Evolutionary conservation across 1,140 invertebrate genomes (phyloP), one percentile per base, ranked within the genome.

Genomic region (Meteorus sp.): DNA sequence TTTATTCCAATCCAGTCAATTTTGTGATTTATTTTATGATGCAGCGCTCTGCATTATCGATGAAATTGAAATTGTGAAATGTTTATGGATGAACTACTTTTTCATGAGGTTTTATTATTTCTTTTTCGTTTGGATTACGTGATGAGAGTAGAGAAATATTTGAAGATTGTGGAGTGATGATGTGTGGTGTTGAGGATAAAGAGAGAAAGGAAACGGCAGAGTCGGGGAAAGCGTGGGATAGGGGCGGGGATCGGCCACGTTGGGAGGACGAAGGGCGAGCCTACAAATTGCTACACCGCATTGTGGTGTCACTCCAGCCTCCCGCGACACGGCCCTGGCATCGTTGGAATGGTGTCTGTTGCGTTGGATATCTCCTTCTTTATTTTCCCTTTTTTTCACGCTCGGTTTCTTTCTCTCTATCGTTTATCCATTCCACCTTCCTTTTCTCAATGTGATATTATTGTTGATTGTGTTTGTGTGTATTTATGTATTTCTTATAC

Each of bases 251-350:
- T n/a, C n/a, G n/a, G n/a, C n/a, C n/a, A n/a, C n/a, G 59, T 56
- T 65, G 65, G 66, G 69, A 64, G 68, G 68, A 66, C 72, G 74
- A 78, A 76, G 76, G 76, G 74, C 73, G 72, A 76, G 74, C 76
- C 77, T 80, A 80, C 78, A 80, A 80, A 80, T 80, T 80, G 78
- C 77, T 80, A 79, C 78, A 80, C 68, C 69, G 78, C 76, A 79
- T 80, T 80, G 78, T 80, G 73, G 76, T 80, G 78, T 80, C 78
- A 80, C 76, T 80, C 76, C 68, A 66, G 67, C 66, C 73, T 74
- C 68, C 74, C 67, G 69, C 77, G 70, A 80, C 78, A 80, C 77
- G 76, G 69, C 64, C 71, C 68, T 67, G 76, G 76, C 77, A 80
- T 80, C 76, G 73, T 61, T 69, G 78, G 76, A 80, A 80, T 78